Conservation (phyloP, 2,113 vertebrate genomes). For the Calidris pugnax region DNA sequence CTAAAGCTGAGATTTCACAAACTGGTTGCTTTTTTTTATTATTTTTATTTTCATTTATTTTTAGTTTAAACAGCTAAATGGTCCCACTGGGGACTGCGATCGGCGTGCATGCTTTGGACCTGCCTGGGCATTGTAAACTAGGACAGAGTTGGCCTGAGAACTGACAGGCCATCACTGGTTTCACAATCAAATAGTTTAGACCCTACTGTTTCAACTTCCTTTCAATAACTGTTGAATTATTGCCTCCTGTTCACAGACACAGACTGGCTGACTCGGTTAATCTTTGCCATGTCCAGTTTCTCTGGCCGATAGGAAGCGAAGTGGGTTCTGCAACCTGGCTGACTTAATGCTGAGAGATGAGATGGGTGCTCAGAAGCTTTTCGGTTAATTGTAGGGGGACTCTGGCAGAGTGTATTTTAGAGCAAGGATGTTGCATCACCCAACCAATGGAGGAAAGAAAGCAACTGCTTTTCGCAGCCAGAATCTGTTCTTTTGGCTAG, state of each 20-base stretch:
- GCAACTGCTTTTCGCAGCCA: not conserved
- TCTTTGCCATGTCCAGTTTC: not conserved
- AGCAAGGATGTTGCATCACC: not conserved
- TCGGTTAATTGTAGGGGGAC: not conserved
- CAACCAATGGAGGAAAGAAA: not conserved
- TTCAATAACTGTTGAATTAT: constrained; percentile 17
- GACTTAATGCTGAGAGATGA: not conserved
- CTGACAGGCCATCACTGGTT: not conserved
- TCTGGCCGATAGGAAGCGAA: not conserved
- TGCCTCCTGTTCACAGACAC: not conserved
- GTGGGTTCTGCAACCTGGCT: not conserved
- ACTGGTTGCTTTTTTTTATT: not conserved
- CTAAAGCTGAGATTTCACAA: not conserved
- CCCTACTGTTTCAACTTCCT: not conserved
- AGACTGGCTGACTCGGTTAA: not conserved
- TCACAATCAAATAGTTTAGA: constrained; percentile 4
- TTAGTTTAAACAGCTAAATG: not conserved
- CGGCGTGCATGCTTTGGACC: not conserved
- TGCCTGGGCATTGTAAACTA: not conserved
- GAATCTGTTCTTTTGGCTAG: not conserved
- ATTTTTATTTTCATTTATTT: not conserved
- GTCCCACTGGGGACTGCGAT: not conserved
- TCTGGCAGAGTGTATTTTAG: not conserved
- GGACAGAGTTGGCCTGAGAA: not conserved
- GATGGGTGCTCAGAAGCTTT: not conserved